Percentiles rank a stretch among this genome's conserved stretches.
Evolutionary conservation across 2,113 vertebrate species (phyloP).

Genomic region (Crotalus tigris): DNA sequence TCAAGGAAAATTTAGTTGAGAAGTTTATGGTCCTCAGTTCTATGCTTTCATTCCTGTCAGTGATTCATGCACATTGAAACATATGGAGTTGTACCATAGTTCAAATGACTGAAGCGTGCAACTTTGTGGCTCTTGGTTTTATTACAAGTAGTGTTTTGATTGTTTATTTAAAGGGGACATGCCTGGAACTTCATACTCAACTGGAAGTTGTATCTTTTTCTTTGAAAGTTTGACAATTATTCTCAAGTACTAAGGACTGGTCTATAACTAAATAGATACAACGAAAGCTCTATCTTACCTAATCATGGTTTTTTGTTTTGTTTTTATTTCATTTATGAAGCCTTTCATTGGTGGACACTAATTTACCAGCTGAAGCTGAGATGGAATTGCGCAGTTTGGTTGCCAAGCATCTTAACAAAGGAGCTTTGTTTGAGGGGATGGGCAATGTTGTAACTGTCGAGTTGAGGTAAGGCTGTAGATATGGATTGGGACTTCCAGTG

Average conservation of each 20-base stretch:
- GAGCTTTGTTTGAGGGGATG: constrained; percentile 91
- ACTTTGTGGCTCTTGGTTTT: not conserved
- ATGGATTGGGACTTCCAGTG: not conserved
- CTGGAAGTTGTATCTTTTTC: not conserved
- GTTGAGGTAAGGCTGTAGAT: constrained; percentile 77
- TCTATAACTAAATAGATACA: not conserved
- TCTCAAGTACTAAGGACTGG: not conserved
- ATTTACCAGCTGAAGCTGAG: constrained; percentile 84
- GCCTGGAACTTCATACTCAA: not conserved
- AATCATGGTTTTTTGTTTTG: not conserved
- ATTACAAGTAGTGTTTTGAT: not conserved
- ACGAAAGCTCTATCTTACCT: not conserved
- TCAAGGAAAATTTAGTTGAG: not conserved
- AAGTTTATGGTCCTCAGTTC: not conserved
- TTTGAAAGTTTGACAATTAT: not conserved
- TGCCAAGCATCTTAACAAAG: constrained; percentile 88
- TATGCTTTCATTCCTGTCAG: not conserved
- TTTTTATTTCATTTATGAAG: constrained; percentile 66
- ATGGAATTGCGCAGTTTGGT: constrained; percentile 85
- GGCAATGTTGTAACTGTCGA: constrained; percentile 89
- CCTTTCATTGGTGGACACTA: constrained; percentile 85
- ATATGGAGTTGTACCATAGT: not conserved
- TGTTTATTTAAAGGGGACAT: not conserved
- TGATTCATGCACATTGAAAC: not conserved
- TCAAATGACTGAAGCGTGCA: not conserved